Conservation (phyloP, 2,888 invertebrate species). For the Dynastes grantii region DNA sequence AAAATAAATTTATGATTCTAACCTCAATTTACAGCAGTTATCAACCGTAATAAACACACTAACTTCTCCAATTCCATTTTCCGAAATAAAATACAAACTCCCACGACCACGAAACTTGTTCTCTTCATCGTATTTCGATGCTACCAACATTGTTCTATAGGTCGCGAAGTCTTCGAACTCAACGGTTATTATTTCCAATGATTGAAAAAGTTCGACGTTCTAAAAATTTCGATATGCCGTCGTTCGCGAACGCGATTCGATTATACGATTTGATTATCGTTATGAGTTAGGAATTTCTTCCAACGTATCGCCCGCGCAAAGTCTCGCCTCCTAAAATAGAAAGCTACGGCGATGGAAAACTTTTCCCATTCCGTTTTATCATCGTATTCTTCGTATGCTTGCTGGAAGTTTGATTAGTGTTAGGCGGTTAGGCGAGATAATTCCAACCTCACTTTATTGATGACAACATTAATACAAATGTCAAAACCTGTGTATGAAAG, state of each 20-base stretch:
- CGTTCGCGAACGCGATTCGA: neutral
- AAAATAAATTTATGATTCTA: neutral
- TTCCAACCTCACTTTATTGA: neutral
- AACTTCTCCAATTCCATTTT: too few species aligned
- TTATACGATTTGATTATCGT: slow-evolving; percentile 11
- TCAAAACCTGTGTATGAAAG: too few species aligned
- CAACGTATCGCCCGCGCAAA: neutral
- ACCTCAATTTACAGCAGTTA: neutral
- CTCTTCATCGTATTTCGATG: too few species aligned
- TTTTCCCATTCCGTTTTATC: slow-evolving; percentile 10
- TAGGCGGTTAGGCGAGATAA: neutral
- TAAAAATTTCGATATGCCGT: slow-evolving; percentile 1
- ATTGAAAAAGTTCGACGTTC: slow-evolving; percentile 9
- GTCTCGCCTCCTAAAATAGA: neutral
- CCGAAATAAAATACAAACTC: too few species aligned
- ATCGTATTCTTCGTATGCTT: neutral
- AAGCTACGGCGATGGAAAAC: neutral
- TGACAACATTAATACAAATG: neutral
- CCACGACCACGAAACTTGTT: too few species aligned
- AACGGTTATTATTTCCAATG: slow-evolving; percentile 16
- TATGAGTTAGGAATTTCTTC: slow-evolving; percentile 5
- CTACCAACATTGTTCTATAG: neutral
- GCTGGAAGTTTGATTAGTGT: too few species aligned
- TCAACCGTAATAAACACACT: too few species aligned
- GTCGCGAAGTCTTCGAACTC: neutral